Percentiles rank a stretch among this genome's conserved stretches.
Conservation (phyloP, 2,888 invertebrate species). For the Troilus luridus region DNA sequence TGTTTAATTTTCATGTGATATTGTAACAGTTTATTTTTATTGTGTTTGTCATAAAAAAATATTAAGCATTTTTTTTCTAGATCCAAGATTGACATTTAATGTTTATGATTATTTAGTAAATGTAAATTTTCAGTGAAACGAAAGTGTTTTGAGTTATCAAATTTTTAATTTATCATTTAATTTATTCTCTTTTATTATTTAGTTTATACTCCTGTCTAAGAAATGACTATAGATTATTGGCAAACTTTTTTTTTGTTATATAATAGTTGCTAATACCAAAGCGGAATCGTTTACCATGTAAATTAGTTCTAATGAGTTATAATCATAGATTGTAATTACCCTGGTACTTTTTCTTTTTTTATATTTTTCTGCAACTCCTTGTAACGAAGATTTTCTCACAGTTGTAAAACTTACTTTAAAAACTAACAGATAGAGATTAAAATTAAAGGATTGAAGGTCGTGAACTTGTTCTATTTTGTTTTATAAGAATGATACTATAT, state of each 20-base stretch:
- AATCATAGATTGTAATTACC: not conserved
- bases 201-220: not conserved
- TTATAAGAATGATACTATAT: no score
- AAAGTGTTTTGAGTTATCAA: no score
- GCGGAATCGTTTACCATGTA: not conserved
- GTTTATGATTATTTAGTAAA: no score
- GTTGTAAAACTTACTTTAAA: not conserved
- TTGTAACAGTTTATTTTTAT: no score
- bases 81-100: no score
- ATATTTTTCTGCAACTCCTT: not conserved
- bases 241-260: not conserved
- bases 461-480: not conserved
- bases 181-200: no score
- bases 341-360: not conserved
- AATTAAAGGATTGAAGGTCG: not conserved
- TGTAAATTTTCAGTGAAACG: no score
- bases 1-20: no score
- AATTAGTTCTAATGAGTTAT: not conserved
- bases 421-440: not conserved
- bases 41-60: no score
- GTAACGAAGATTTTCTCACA: not conserved
- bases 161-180: no score
- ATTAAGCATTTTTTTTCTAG: no score
- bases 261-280: not conserved
- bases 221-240: not conserved